Conservation (phyloP, 2,888 invertebrate species). For the Idaea biselata region DNA sequence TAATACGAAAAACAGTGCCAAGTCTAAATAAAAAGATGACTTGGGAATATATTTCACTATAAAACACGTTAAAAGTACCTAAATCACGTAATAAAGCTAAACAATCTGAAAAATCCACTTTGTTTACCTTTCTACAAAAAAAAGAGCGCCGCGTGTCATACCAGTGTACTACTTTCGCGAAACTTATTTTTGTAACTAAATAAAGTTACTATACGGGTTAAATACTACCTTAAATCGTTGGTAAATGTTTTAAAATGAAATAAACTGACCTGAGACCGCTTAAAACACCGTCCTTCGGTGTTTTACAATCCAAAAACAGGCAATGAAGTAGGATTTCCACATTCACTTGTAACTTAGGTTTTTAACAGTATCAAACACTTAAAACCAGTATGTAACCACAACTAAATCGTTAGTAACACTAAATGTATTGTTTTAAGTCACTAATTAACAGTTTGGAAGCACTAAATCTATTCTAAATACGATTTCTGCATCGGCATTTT, state of each 20-base stretch:
- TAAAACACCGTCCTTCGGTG: slow-evolving; percentile 17
- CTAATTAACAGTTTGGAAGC: slow-evolving; percentile 19
- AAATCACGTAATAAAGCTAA: neutral
- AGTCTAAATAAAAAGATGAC: neutral
- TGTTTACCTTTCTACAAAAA: slow-evolving; percentile 44
- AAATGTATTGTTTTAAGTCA: slow-evolving; percentile 23
- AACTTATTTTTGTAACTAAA: neutral
- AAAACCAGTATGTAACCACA: slow-evolving; percentile 17
- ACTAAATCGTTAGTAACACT: slow-evolving; percentile 21
- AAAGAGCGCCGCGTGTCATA: slow-evolving; percentile 45
- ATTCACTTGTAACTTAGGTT: neutral
- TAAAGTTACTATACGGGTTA: neutral
- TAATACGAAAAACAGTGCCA: neutral
- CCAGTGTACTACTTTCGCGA: slow-evolving; percentile 36
- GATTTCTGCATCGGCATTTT: slow-evolving; percentile 25
- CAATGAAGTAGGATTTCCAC: neutral
- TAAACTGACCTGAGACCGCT: slow-evolving; percentile 28
- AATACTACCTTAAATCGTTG: slow-evolving; percentile 10
- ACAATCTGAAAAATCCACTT: slow-evolving; percentile 24
- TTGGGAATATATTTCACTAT: neutral
- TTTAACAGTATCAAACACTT: slow-evolving; percentile 20
- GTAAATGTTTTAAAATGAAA: slow-evolving; percentile 7
- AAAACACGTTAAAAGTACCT: neutral
- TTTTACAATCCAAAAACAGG: slow-evolving; percentile 30
- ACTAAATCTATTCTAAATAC: slow-evolving; percentile 11